A percentile compares a stretch with the other conserved stretches of the same genome.
phyloP scores from a whole-genome alignment of 37 sponge, comb jelly and placozoan genomes.

The Amphimedon queenslandica region DNA sequence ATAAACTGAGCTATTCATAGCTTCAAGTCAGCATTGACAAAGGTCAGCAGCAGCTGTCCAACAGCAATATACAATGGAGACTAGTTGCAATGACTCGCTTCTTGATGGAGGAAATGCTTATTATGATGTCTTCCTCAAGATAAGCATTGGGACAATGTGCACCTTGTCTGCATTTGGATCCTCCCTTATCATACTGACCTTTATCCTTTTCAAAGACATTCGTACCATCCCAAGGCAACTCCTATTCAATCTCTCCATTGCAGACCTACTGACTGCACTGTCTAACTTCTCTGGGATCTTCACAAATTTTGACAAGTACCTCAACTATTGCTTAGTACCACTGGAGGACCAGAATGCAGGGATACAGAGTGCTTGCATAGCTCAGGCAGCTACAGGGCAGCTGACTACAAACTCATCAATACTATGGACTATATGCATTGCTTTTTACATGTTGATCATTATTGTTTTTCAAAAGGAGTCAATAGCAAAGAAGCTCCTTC shows the following conservation, averaged over 20 bases:
- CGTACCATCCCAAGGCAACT: constrained; percentile 46
- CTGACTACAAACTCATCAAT: constrained; percentile 39
- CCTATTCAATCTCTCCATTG: constrained; percentile 53
- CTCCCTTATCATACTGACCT: constrained; percentile 56
- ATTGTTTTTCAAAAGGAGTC: neutral
- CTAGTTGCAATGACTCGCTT: too few relatives aligned
- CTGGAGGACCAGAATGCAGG: neutral
- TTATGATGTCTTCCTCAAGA: neutral
- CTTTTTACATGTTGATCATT: constrained; percentile 42
- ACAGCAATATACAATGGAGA: too few relatives aligned
- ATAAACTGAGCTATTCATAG: too few relatives aligned
- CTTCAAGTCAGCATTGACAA: too few relatives aligned
- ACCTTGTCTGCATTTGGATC: constrained; percentile 45
- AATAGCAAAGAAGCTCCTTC: constrained; percentile 8
- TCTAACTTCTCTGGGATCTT: constrained; percentile 37
- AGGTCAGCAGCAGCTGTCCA: too few relatives aligned
- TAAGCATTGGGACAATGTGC: constrained; percentile 20
- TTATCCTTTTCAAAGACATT: constrained; percentile 39
- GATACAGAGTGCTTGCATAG: constrained; percentile 1
- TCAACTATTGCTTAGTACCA: neutral
- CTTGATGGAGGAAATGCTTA: too few relatives aligned
- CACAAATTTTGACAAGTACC: constrained; percentile 19
- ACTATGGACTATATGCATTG: constrained; percentile 46
- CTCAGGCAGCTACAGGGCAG: constrained; percentile 33
- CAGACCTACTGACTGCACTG: constrained; percentile 37